Evolutionary conservation across 1,140 invertebrate species (phyloP).

Genomic region (Drosophila erecta): DNA sequence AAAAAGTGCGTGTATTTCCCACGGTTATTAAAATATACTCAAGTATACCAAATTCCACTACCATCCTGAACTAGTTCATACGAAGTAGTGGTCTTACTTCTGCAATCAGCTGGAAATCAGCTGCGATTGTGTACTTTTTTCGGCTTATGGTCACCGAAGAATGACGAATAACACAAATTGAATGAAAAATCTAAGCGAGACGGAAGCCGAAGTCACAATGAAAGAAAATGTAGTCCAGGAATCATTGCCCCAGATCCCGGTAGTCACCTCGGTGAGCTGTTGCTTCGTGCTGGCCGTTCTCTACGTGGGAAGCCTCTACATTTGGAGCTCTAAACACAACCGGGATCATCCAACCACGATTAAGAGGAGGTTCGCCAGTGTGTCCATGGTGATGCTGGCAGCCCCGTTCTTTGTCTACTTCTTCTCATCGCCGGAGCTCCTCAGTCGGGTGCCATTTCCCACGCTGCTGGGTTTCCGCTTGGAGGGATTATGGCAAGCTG

Average conservation of each 20-base stretch:
- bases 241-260: slow-evolving; percentile 61
- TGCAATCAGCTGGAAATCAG: slow-evolving; percentile 39
- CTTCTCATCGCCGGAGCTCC: slow-evolving; percentile 87
- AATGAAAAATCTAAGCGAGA: slow-evolving; percentile 49
- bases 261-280: slow-evolving; percentile 85
- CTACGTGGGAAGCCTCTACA: slow-evolving; percentile 93
- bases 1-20: neutral
- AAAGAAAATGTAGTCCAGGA: neutral
- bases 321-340: slow-evolving; percentile 91
- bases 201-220: slow-evolving; percentile 11
- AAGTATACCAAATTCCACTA: neutral
- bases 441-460: slow-evolving; percentile 88
- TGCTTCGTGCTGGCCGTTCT: slow-evolving; percentile 90
- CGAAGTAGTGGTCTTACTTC: neutral
- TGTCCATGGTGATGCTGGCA: slow-evolving; percentile 91
- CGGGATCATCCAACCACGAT: slow-evolving; percentile 95
- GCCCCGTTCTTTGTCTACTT: slow-evolving; percentile 91
- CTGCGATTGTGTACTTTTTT: slow-evolving; percentile 22
- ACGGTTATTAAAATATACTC: neutral
- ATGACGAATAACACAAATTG: slow-evolving; percentile 46
- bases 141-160: neutral
- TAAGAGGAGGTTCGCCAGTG: slow-evolving; percentile 94
- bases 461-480: slow-evolving; percentile 91
- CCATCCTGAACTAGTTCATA: neutral
- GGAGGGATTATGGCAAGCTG: slow-evolving; percentile 90